Conservation (phyloP, 2,797 vertebrate genomes). For the Tokudaia muenninki region DNA sequence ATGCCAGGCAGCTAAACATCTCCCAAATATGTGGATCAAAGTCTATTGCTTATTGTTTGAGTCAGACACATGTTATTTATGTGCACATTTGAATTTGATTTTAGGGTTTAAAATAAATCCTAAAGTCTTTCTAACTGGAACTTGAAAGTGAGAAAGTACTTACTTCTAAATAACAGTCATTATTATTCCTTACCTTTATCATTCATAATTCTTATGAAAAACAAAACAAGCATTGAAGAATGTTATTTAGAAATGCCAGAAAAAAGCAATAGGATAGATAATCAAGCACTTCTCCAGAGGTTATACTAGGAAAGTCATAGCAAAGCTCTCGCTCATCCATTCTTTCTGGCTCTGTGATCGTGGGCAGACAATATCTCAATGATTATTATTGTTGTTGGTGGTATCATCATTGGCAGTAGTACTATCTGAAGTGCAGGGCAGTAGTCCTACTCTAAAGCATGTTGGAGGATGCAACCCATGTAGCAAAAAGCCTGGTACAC, state of each 20-base stretch:
- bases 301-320: background rate
- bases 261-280: background rate
- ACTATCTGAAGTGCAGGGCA: slow-evolving; percentile 18
- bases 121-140: slow-evolving; percentile 28
- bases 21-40: slow-evolving; percentile 53
- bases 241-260: slow-evolving; percentile 15
- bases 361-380: background rate
- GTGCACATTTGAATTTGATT: slow-evolving; percentile 40
- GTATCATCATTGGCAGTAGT: background rate
- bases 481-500: background rate
- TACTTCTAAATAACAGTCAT: slow-evolving; percentile 44
- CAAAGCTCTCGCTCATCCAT: slow-evolving; percentile 5
- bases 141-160: slow-evolving; percentile 34
- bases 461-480: background rate
- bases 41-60: slow-evolving; percentile 29
- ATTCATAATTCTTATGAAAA: slow-evolving; percentile 23
- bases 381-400: background rate
- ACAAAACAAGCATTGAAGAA: slow-evolving; percentile 8
- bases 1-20: background rate
- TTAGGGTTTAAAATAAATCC: slow-evolving; percentile 13
- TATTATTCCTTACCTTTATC: slow-evolving; percentile 36
- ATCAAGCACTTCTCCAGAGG: slow-evolving; percentile 34
- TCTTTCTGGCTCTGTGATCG: background rate
- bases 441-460: background rate
- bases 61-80: slow-evolving; percentile 17